These are phyloP conservation scores for Microtus ochrogaster DNA, from an alignment of 2,113 vertebrate genomes.

Conservation along the genomic window DNA sequence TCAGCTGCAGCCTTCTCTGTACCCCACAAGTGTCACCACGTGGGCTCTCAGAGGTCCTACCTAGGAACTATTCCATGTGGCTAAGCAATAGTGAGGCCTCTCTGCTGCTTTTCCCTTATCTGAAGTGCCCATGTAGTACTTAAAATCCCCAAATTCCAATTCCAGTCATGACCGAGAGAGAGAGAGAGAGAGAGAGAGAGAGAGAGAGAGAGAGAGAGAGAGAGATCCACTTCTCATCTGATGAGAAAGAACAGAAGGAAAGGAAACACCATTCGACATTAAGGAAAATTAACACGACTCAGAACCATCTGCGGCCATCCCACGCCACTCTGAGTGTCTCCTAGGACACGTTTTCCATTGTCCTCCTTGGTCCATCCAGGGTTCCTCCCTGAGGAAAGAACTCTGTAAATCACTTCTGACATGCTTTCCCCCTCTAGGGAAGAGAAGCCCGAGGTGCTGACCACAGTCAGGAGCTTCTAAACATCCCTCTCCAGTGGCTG, in stretches of 20 bases:
- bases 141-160: background rate
- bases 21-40: background rate
- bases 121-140: background rate
- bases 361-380: background rate
- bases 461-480: background rate
- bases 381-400: background rate
- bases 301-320: background rate
- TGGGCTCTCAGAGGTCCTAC: background rate
- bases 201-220: background rate
- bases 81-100: background rate
- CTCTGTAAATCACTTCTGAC: background rate
- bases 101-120: background rate
- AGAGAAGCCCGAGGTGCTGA: background rate
- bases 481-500: background rate
- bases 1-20: accelerated
- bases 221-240: background rate
- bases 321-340: too few relatives aligned
- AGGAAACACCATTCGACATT: background rate
- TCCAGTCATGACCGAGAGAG: background rate
- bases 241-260: background rate
- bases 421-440: background rate
- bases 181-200: background rate
- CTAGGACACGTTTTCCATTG: background rate
- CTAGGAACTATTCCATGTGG: background rate
- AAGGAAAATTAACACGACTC: background rate